phyloP scores from a whole-genome alignment of 2,797 vertebrate genomes.

The Lacerta viridis region DNA sequence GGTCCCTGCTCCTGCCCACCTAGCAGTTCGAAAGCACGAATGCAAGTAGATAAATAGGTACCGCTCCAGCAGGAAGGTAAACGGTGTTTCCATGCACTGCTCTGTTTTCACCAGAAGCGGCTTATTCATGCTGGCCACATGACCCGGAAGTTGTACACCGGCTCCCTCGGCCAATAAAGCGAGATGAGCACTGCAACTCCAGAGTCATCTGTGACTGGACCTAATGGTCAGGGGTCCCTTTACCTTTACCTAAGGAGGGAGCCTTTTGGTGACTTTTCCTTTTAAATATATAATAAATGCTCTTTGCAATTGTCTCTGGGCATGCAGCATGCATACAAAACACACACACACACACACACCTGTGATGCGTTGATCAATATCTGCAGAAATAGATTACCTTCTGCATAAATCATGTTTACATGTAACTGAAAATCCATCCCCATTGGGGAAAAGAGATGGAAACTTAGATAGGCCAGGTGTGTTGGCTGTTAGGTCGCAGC shows the following conservation, averaged over 20 bases:
- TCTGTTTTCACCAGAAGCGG: too few species aligned
- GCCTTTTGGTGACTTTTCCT: not conserved
- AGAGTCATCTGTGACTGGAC: too few species aligned
- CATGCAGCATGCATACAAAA: not conserved
- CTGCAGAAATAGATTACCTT: slow-evolving; percentile 39
- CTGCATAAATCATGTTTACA: slow-evolving; percentile 4
- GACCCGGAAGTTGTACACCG: too few species aligned
- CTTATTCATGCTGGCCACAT: too few species aligned
- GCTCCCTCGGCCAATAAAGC: too few species aligned
- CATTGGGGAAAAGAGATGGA: not conserved
- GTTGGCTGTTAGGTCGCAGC: not conserved
- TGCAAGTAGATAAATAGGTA: too few species aligned
- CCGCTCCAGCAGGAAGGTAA: too few species aligned
- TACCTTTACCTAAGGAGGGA: not conserved
- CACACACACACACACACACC: not conserved
- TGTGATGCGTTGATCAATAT: not conserved
- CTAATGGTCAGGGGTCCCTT: too few species aligned
- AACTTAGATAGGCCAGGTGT: slow-evolving; percentile 11
- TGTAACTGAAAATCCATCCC: not conserved
- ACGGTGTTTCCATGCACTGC: too few species aligned
- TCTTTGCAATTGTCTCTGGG: slow-evolving; percentile 4
- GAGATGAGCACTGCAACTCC: too few species aligned
- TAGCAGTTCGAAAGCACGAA: too few species aligned
- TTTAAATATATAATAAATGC: slow-evolving; percentile 2
- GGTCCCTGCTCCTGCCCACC: too few species aligned